Conservation (phyloP, 2,797 vertebrate genomes). For the Smutsia temminckii region DNA sequence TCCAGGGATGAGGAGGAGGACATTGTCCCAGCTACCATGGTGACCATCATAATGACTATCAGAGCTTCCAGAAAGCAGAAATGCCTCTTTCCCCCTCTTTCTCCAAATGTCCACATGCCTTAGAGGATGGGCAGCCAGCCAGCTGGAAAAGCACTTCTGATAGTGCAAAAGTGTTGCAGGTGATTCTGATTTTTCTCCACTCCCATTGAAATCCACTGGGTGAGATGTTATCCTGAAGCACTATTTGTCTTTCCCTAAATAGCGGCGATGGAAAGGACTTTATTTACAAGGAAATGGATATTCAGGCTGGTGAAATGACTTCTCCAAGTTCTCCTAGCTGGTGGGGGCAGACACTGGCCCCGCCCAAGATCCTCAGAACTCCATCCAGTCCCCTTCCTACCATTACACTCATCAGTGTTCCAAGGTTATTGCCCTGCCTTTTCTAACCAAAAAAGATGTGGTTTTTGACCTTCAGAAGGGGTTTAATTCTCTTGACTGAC, state of each 20-base stretch:
- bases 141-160: neutral
- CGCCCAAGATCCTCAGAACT: neutral
- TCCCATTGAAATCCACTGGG: neutral
- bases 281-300: neutral
- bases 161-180: too few relatives aligned
- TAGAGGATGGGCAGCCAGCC: neutral
- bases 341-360: neutral
- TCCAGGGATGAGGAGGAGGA: neutral
- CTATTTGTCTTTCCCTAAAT: neutral
- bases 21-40: neutral
- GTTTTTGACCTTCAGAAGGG: slow-evolving; percentile 47
- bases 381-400: neutral
- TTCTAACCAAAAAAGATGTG: neutral
- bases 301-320: neutral
- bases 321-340: neutral
- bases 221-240: neutral
- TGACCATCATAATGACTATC: too few relatives aligned
- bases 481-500: slow-evolving; percentile 37
- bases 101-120: neutral
- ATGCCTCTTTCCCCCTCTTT: neutral
- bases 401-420: neutral
- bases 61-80: neutral
- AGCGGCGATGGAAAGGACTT: neutral
- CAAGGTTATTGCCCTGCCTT: neutral
- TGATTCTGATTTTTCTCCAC: neutral